Base-by-base conservation (phyloP, 1,140 invertebrate species). In the Hestina assimilis region DNA sequence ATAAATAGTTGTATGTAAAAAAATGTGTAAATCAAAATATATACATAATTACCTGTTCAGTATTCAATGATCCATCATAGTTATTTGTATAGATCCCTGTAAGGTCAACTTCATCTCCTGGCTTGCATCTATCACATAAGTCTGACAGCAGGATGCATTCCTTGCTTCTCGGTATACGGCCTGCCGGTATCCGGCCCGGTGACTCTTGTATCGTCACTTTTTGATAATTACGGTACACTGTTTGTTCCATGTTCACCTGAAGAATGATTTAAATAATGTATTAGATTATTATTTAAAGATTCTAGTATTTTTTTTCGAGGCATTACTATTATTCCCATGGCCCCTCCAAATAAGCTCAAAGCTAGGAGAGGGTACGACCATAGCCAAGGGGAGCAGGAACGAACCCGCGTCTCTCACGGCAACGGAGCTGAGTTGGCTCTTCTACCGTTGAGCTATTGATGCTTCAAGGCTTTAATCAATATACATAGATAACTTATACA, bases 201-300 rank as follows among this genome's bases (percentile, higher is more conserved):
- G 97, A 98, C 90, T 99, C 98, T 91, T 99, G 99, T 50, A 99
- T 92, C 0, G 97, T 98, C 11, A 99, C 94, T 75, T 98, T 96
- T 89, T 99, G 99, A 79, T 99, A 99, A 82, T 99, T 99, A 50
- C 98, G 93, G 80, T 99, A 99, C 15, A 99, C 75, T 2, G 98
- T 99, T 94, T 99, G 93, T 85, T 96, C 96, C 95, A 97, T 96
- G 75, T 96, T 97, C 4, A 97, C 93, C 93, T 95, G 63, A 50
- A 80, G 6, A 33, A 33, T 5, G 7, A 15, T 15, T 5, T 15
- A 6, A 12, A 3, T 31, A 31, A 8, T 2, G 8, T 15, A 17
- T 24, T n/a, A 11, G 11, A 42, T 20, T n/a, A 42, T 42, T 17
- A 6, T 23, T 23, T 1, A 41, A n/a, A 41, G 8, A 40, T 40